These are phyloP conservation scores for Perccottus glenii DNA, from an alignment of 2,113 vertebrate species.

Conservation along the genomic window DNA sequence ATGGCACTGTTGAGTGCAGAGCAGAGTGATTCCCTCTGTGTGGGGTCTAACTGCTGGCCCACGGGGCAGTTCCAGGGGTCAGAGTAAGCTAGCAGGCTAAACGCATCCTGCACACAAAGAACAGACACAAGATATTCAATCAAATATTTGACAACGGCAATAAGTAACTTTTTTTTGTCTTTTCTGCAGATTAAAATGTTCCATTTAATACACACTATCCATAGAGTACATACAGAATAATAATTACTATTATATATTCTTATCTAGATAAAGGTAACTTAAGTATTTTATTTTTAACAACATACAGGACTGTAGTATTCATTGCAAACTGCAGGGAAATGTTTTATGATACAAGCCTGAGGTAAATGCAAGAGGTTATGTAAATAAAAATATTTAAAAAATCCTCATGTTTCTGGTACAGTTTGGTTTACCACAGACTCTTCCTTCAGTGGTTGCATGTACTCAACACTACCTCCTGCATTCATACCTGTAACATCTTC, in stretches of 20 bases:
- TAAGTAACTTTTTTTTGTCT: neutral
- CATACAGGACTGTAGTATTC: no score
- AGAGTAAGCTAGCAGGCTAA: slow-evolving; percentile 96
- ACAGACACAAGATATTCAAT: neutral
- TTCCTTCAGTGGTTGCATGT: no score
- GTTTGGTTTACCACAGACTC: no score
- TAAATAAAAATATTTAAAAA: no score
- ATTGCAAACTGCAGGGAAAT: neutral
- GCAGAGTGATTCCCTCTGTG: slow-evolving; percentile 95
- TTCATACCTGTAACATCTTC: slow-evolving; percentile 73
- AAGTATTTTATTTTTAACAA: no score
- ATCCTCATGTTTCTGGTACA: no score
- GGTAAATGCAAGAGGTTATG: neutral
- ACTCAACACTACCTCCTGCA: no score
- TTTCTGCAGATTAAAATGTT: no score
- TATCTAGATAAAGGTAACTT: no score
- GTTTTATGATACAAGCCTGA: neutral
- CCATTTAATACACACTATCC: no score
- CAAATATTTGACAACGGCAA: neutral
- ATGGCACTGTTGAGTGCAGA: slow-evolving; percentile 98
- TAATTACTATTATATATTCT: no score
- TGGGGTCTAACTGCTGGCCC: slow-evolving; percentile 95
- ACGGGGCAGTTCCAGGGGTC: slow-evolving; percentile 98
- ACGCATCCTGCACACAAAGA: slow-evolving; percentile 86
- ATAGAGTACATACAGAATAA: no score